A percentile compares a stretch with the other conserved stretches of the same genome.
phyloP scores from a whole-genome alignment of 2,797 vertebrate genomes.

The Sebastes cheni region DNA sequence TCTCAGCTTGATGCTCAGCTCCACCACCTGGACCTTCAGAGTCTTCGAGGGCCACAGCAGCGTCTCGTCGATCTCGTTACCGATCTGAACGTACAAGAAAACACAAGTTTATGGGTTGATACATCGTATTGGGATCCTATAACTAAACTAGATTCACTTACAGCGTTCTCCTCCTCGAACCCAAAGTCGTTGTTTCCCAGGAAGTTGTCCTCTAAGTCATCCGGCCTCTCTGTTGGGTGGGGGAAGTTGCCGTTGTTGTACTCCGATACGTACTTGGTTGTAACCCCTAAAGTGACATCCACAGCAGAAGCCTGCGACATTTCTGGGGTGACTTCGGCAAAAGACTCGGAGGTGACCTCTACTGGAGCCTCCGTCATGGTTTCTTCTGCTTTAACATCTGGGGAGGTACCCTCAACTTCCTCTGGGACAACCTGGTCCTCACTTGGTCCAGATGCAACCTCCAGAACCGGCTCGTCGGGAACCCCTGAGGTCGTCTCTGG shows the following conservation, averaged over 20 bases:
- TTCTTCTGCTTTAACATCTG: neutral
- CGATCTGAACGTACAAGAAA: slow-evolving; percentile 76
- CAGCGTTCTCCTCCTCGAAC: slow-evolving; percentile 66
- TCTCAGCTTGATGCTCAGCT: slow-evolving; percentile 87
- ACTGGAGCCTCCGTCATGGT: neutral
- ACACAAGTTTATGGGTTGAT: too few species aligned
- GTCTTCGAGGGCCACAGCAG: slow-evolving; percentile 70
- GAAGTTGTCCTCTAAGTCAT: slow-evolving; percentile 32
- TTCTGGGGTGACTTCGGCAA: slow-evolving; percentile 42
- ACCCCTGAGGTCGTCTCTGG: neutral
- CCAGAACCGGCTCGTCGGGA: neutral
- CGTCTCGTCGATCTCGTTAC: slow-evolving; percentile 87
- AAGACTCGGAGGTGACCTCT: neutral
- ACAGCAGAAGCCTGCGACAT: slow-evolving; percentile 10
- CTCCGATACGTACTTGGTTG: slow-evolving; percentile 49
- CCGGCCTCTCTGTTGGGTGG: slow-evolving; percentile 15
- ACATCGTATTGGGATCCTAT: too few species aligned
- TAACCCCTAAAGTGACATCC: slow-evolving; percentile 7
- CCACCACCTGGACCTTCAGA: slow-evolving; percentile 86
- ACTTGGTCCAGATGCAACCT: neutral
- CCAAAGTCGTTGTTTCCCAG: slow-evolving; percentile 59
- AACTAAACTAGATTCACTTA: slow-evolving; percentile 52
- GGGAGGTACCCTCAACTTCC: neutral
- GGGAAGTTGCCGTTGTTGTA: slow-evolving; percentile 71
- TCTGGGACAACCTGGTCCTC: neutral